Evolutionary conservation across 2,113 vertebrate species (phyloP).

Genomic region (Porphyrio hochstetteri): DNA sequence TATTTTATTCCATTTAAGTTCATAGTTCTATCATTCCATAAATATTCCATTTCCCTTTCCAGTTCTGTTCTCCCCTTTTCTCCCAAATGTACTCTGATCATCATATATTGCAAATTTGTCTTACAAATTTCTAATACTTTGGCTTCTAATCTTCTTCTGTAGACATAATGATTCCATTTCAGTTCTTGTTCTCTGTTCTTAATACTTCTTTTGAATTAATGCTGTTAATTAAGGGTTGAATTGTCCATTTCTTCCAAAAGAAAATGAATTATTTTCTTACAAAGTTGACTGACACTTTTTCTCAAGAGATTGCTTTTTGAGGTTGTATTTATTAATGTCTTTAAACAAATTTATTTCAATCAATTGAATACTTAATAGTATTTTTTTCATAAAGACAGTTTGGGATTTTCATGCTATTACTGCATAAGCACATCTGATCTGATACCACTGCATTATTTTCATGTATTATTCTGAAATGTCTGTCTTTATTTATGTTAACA

Average conservation of each 20-base stretch:
- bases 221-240: conserved; percentile 23
- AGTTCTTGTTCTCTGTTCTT: background rate
- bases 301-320: background rate
- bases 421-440: background rate
- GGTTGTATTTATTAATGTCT: background rate
- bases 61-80: background rate
- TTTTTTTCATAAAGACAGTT: background rate
- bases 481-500: background rate
- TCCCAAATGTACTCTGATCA: conserved; percentile 2
- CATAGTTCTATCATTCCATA: conserved; percentile 28
- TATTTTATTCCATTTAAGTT: conserved; percentile 46
- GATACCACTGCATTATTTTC: background rate
- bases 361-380: background rate
- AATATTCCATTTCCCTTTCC: conserved; percentile 41
- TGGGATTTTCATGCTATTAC: background rate
- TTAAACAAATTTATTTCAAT: background rate
- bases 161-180: conserved; percentile 39
- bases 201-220: conserved; percentile 7
- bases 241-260: background rate
- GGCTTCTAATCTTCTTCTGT: conserved; percentile 16
- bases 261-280: background rate
- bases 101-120: conserved; percentile 12
- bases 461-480: background rate
- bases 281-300: background rate
- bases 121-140: conserved; percentile 11